Base-by-base conservation (phyloP, 92 coral and sea anemone genomes). In the Porites lobata region DNA sequence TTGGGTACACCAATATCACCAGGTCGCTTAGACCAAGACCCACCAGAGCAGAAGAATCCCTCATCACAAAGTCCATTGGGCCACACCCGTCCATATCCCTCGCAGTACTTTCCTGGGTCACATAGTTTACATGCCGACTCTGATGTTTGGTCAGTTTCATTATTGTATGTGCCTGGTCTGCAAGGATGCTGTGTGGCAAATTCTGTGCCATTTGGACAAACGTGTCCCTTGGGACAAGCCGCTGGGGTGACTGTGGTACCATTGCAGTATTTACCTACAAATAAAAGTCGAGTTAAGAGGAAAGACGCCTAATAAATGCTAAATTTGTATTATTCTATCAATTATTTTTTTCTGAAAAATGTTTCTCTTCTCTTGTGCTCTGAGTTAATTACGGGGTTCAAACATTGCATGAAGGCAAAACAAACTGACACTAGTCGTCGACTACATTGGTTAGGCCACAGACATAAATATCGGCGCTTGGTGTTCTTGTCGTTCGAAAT, bases 1-100 rank as follows among this genome's bases (percentile, higher is more conserved):
- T 93, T 93, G 2, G 94, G 92, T 4, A 71, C 69, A 29, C 99
- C 99, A 77, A 95, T 88, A 76, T 97, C 98, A 51, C 96, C 99
- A 14, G 99, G 98, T 26, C 97, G 94, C 77, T 82, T 90, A 62
- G 92, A 85, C 91, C 94, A 92, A 14, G 98, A 92, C 17, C 99
- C 99, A 15, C 99, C 98, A 59, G 95, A 81, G 83, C 98, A 97
- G 84, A 78, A 97, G 75, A 97, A 95, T 9, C 99, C 98, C 69
- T 91, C 95, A 81, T 96, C 99, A 66, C 99, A 97, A 20, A 83
- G 87, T 52, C 95, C 99, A 88, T 96, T 95, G 50, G 99, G 98
- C 79, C 82, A 72, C 9, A 77, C 91, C 3, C 96, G 90, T 10
- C 95, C 98, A 13, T 80, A 91, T 0, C 99, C 99, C 80, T 94